Evolutionary conservation across 2,888 invertebrate genomes (phyloP).

Genomic region (Catonia carolina): DNA sequence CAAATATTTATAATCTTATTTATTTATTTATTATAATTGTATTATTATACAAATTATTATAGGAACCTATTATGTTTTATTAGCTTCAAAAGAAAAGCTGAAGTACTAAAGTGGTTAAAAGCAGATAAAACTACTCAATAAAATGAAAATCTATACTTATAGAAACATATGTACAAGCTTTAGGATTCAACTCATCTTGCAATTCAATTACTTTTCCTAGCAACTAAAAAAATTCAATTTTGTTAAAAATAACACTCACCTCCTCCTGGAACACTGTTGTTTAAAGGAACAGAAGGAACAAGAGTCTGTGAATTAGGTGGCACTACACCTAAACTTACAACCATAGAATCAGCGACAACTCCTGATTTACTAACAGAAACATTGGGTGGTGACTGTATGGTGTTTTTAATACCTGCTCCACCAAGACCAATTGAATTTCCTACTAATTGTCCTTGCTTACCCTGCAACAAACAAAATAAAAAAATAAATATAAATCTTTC

Average conservation of each 20-base stretch:
- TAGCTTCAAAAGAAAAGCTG: no score
- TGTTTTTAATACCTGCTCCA: slow-evolving; percentile 39
- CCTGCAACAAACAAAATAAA: slow-evolving; percentile 48
- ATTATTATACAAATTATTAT: no score
- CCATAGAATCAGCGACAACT: slow-evolving; percentile 47
- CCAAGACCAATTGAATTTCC: slow-evolving; percentile 65
- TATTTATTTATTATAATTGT: no score
- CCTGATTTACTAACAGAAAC: slow-evolving; percentile 57
- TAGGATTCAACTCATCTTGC: no score
- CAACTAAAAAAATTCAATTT: no score
- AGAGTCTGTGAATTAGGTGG: slow-evolving; percentile 8
- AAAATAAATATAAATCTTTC: neutral
- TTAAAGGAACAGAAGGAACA: slow-evolving; percentile 3
- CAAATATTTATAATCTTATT: no score
- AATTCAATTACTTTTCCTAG: no score
- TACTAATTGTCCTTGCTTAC: slow-evolving; percentile 59
- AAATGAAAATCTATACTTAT: no score
- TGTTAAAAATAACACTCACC: slow-evolving; percentile 14
- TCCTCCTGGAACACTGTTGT: slow-evolving; percentile 17
- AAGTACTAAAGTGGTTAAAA: no score
- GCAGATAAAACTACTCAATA: no score
- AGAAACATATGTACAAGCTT: no score
- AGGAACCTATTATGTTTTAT: no score
- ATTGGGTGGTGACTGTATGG: slow-evolving; percentile 75
- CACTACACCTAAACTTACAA: slow-evolving; percentile 48